phyloP scores from a whole-genome alignment of 1,140 invertebrate genomes.

The Apolygus lucorum region DNA sequence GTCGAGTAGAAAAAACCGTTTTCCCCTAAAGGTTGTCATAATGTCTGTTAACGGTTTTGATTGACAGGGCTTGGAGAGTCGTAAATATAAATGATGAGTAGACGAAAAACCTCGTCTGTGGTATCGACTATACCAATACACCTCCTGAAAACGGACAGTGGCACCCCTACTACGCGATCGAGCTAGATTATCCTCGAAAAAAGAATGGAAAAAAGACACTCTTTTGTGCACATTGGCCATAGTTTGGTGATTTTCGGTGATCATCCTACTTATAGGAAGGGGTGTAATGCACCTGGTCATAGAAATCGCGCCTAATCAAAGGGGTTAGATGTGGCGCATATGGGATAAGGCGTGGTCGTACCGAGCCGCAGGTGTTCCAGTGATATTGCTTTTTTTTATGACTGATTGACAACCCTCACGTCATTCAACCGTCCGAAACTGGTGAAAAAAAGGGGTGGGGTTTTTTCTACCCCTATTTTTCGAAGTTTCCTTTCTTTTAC shows the following conservation, averaged over 20 bases:
- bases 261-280: neutral
- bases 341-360: constrained; percentile 1
- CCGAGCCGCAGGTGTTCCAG: neutral
- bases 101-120: neutral
- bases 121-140: neutral
- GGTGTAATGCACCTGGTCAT: neutral
- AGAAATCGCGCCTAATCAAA: constrained; percentile 3
- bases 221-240: neutral
- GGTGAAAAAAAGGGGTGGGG: neutral
- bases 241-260: constrained; percentile 10
- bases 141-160: neutral
- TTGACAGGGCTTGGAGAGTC: neutral
- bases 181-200: neutral
- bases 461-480: neutral
- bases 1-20: no score
- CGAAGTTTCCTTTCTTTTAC: no score
- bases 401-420: constrained; percentile 10
- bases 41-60: neutral
- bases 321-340: neutral
- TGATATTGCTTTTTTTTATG: constrained; percentile 7
- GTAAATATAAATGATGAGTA: neutral
- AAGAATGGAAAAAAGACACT: neutral
- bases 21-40: no score
- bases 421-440: neutral
- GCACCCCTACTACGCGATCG: no score